Base-by-base conservation (phyloP, 2,888 invertebrate genomes). In the Leucoma salicis region DNA sequence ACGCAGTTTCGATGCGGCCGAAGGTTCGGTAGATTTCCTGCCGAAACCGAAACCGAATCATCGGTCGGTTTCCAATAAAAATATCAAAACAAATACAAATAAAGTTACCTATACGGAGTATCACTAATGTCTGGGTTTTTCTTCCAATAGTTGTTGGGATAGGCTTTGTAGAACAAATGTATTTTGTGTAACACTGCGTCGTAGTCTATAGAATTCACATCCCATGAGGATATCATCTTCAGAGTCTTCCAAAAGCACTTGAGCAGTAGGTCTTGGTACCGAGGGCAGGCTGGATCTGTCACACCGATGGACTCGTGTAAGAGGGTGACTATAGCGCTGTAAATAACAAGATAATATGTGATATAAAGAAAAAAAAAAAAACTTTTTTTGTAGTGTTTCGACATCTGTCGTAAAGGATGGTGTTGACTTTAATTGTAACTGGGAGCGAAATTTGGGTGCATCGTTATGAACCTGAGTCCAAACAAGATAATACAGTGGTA, bases 241-340 rank as follows among this genome's bases (percentile, higher is more conserved):
- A 97, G 93, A 44, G 97, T 95, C 74, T 97, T 96, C 99, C 99
- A 99, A 72, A 98, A 92, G 76, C 98, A 99, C 87, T 98, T 97
- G 92, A 97, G 95, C 0, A 96, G 92, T 31, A 97, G 83, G 70
- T 97, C 96, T 34, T 95, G 94, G 70, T 94, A 95, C 58, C 96
- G 93, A 0, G 93, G 92, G 60, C 70, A 86, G 0, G 77, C 76
- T 0, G 93, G 91, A 42, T 92, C 92, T 0, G 91, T 89, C 0
- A 92, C 92, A 43, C 92, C 93, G 36, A 97, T 94, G 15, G 94
- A 94, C 47, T 97, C 97, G 70, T 97, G 95, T n/a, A 99, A 90
- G 25, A 98, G 90, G 40, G 95, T 93, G 31, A 99, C 94, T 66
- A 98, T 91, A 33, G 97, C 97, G 76, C 98, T 97, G 83, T 46